These are phyloP conservation scores for Lepidonotus clava DNA, from an alignment of 2,888 invertebrate species.

Conservation along the genomic window DNA sequence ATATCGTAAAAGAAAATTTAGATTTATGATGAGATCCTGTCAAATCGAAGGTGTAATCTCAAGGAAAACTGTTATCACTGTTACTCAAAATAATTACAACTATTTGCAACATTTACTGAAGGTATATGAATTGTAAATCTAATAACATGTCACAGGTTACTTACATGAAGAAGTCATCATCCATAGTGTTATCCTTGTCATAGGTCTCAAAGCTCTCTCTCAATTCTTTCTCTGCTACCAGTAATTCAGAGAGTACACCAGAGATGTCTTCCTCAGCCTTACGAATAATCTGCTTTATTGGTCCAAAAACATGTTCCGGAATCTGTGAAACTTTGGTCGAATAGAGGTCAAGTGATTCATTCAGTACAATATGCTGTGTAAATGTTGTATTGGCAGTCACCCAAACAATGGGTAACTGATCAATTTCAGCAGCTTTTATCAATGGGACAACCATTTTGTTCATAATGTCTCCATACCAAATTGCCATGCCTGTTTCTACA, in stretches of 20 bases:
- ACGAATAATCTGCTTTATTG: neutral
- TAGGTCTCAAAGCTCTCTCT: conserved; percentile 42
- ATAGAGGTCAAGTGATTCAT: neutral
- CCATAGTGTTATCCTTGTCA: conserved; percentile 43
- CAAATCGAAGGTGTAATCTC: too few species aligned
- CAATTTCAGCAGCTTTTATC: neutral
- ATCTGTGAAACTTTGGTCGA: neutral
- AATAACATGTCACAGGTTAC: neutral
- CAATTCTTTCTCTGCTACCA: neutral
- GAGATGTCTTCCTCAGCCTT: neutral
- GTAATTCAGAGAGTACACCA: neutral
- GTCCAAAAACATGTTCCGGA: neutral
- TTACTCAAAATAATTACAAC: too few species aligned
- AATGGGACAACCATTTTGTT: neutral
- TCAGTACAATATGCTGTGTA: neutral
- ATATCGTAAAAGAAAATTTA: too few species aligned
- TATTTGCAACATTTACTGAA: too few species aligned
- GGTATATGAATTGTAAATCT: too few species aligned
- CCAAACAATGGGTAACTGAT: neutral
- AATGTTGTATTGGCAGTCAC: too few species aligned
- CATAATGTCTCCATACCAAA: neutral
- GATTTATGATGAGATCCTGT: too few species aligned
- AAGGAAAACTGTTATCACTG: too few species aligned
- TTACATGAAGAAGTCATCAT: conserved; percentile 59
- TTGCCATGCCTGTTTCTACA: neutral